Base-by-base conservation (phyloP, 2,888 invertebrate genomes). In the Erpobdella octoculata region DNA sequence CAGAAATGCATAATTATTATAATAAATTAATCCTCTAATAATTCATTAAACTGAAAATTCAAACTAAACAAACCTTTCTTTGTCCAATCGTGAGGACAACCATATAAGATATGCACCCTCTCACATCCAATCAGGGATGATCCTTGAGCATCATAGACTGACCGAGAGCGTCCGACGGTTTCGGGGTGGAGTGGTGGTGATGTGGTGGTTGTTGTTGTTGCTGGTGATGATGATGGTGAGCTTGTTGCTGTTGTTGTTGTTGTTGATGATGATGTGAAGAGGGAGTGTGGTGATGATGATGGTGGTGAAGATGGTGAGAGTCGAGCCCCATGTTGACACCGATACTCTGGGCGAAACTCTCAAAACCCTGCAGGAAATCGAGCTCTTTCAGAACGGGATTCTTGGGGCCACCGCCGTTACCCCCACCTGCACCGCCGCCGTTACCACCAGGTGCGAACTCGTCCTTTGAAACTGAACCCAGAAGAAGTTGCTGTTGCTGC, bases 331-430 rank as follows among this genome's bases (percentile, higher is more conserved):
- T 65, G 62, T 62, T 62, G 2, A 62, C 62, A 1, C 62, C 62
- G 35, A 62, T 62, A 35, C 62, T 37, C n/a, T 65, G 66, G 66
- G 66, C 66, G n/a, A 68, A 68, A 12, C 38, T 46, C 68, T 68
- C 68, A 18, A 68, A 46, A 15, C 68, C 68, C 68, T 68, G 68
- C 48, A 68, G 37, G 48, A 68, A 68, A 31, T 68, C 68, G 28
- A 68, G 48, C 31, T 68, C 68, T 35, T 46, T 68, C 1, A 46
- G 25, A 38, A 38, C 33, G 1, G 33, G 37, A 6, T 37, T 35
- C 65, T 31, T 35, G 35, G n/a, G n/a, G n/a, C 1, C 25, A 2
- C 25, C 25, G 1, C 36, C 35, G 38, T 65, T 65, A 38, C 35
- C 38, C 8, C 25, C 35, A 15, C 35, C 35, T 36, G 25, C 38